phyloP scores from a whole-genome alignment of 2,888 invertebrate species.

The Lasioglossum calceatum region DNA sequence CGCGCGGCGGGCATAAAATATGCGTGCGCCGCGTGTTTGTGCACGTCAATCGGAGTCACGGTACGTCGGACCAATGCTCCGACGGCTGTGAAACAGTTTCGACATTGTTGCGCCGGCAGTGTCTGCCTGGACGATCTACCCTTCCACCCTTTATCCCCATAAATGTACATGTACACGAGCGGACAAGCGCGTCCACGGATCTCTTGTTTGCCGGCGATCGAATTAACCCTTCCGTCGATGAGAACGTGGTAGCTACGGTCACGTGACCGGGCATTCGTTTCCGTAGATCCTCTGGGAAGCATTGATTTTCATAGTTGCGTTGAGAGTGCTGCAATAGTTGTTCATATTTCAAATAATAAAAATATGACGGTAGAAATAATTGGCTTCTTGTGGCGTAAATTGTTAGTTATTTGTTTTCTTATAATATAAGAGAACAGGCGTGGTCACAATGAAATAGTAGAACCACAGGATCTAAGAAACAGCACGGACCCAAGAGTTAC shows the following conservation, averaged over 20 bases:
- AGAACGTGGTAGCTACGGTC: not conserved
- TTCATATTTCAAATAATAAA: too few species aligned
- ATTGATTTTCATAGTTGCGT: not conserved
- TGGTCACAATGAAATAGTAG: too few species aligned
- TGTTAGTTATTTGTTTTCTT: not conserved
- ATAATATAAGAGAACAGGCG: not conserved
- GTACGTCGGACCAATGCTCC: slow-evolving; percentile 31
- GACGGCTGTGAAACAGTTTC: slow-evolving; percentile 52
- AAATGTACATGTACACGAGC: not conserved
- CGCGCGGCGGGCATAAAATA: slow-evolving; percentile 36
- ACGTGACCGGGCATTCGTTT: not conserved
- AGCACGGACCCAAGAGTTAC: too few species aligned
- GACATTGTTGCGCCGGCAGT: slow-evolving; percentile 30
- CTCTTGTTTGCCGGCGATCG: slow-evolving; percentile 42
- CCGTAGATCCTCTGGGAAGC: not conserved
- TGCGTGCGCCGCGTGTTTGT: slow-evolving; percentile 36
- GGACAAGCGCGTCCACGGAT: slow-evolving; percentile 25
- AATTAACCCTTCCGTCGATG: slow-evolving; percentile 39
- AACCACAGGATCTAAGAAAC: too few species aligned
- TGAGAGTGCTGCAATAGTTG: not conserved
- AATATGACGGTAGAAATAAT: too few species aligned
- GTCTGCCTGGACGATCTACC: slow-evolving; percentile 44
- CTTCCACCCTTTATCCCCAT: not conserved
- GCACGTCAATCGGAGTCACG: slow-evolving; percentile 40
- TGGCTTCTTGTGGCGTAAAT: not conserved